Conservation (phyloP, 2,113 vertebrate genomes). For the Bos indicus region DNA sequence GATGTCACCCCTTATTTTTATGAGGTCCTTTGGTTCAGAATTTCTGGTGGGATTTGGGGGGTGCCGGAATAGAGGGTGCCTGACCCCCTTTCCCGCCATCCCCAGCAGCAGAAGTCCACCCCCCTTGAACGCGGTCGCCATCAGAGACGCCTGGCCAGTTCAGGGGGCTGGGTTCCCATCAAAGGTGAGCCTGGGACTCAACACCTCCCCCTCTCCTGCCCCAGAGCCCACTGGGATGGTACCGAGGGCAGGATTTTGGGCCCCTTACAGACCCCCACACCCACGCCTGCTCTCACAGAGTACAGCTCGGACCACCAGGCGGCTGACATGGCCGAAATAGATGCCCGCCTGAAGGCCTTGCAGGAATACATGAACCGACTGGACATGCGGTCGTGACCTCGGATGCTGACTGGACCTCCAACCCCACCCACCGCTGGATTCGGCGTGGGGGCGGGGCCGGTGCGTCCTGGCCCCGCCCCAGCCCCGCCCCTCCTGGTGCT, state of each 20-base stretch:
- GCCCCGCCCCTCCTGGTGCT: background rate
- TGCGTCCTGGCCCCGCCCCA: background rate
- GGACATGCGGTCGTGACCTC: constrained; percentile 82
- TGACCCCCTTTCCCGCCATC: background rate
- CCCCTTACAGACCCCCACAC: background rate
- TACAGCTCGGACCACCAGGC: constrained; percentile 80
- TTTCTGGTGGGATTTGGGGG: background rate
- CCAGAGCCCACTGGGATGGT: background rate
- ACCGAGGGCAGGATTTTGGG: background rate
- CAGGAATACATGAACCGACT: constrained; percentile 95
- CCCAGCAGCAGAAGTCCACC: constrained; percentile 21
- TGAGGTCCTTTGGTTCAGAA: background rate
- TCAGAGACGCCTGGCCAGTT: constrained; percentile 39
- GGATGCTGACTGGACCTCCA: background rate
- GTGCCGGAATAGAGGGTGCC: background rate
- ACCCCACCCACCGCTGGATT: background rate
- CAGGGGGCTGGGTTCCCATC: constrained; percentile 33
- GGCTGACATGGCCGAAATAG: constrained; percentile 90
- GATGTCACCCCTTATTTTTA: background rate
- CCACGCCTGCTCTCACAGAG: constrained; percentile 73
- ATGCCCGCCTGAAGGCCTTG: constrained; percentile 90
- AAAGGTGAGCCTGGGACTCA: constrained; percentile 61
- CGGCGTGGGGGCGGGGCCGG: background rate
- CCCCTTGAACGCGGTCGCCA: background rate
- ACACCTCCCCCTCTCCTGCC: no score